Base-by-base conservation (phyloP, 2,113 vertebrate species). In the Lagopus muta region DNA sequence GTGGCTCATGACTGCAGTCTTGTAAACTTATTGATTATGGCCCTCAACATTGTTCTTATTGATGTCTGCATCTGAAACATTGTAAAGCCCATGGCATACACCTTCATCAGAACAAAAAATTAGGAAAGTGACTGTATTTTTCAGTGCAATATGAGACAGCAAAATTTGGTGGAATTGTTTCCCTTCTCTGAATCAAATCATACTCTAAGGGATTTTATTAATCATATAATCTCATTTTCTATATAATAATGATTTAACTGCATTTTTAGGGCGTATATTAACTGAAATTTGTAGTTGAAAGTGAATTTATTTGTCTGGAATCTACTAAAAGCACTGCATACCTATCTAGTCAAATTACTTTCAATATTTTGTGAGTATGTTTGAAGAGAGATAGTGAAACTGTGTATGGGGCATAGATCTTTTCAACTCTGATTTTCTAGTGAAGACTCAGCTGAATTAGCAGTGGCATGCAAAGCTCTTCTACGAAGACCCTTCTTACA, bases 1-100 rank as follows among this genome's bases (percentile, higher is more conserved):
- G 78, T 96, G 91, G 62, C 89, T 90, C 93, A 20, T 81, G 82
- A 85, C 79, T 94, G 73, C 84, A 94, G 90, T 32, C 64, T 90
- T 97, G 92, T 96, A 89, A 92, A 76, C 66, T 77, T 90, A 93
- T 87, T 10, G 84, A 90, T 95, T 95, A 70, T 58, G 70, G 38
- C 57, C 62, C 70, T 89, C 74, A 73, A 92, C 64, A 60, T 95
- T 74, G 89, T 92, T 96, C 78, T 90, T 90, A 79, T 67, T 95
- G 88, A 95, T 92, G 72, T 24, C 62, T 79, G 34, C n/a, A 57
- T 85, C 47, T 69, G 89, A 95, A 92, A 96, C 8, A 32, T 54
- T 64, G 21, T 55, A 90, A 92, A 92, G 43, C 18, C 28, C 48
- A 47, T 2, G 2, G 15, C 3, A 0, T 82, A 89, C 17, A 2